Conservation (phyloP, 2,888 invertebrate genomes). For the Tortricodes alternella region DNA sequence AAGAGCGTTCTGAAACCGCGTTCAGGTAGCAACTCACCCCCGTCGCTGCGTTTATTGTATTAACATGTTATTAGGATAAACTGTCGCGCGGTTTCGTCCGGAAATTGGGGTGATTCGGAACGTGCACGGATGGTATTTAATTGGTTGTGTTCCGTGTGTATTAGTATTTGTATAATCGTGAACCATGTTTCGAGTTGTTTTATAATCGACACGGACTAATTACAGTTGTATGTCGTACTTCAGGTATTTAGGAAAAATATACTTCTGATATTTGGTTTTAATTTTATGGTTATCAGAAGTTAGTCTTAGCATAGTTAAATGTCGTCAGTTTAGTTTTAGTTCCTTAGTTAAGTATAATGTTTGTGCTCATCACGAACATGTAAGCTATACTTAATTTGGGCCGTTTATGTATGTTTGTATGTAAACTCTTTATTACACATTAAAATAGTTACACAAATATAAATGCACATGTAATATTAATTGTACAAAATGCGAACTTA, state of each 20-base stretch:
- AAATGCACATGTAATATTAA: no score
- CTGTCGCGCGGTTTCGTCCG: conserved; percentile 51
- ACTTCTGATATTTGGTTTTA: no score
- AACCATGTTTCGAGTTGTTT: conserved; percentile 41
- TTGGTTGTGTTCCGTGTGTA: conserved; percentile 38
- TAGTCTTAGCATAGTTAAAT: no score
- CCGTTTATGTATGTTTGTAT: no score
- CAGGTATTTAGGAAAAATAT: conserved; percentile 1
- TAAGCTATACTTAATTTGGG: no score
- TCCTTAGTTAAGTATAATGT: no score
- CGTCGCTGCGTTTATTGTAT: conserved; percentile 42
- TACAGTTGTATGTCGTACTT: conserved; percentile 19
- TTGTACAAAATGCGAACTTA: no score
- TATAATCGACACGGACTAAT: conserved; percentile 44
- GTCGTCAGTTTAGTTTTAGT: no score
- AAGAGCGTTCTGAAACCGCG: conserved; percentile 54
- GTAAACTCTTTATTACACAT: no score
- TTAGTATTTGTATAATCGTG: conserved; percentile 43
- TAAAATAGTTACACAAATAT: no score
- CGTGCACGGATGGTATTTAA: conserved; percentile 40
- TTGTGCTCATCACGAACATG: no score
- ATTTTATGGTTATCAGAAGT: no score
- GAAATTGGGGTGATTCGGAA: conserved; percentile 54
- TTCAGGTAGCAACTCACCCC: conserved; percentile 53
- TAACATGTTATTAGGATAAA: conserved; percentile 73